phyloP scores from a whole-genome alignment of 64 coral and sea anemone genomes.

The Catalaphyllia jardinei region DNA sequence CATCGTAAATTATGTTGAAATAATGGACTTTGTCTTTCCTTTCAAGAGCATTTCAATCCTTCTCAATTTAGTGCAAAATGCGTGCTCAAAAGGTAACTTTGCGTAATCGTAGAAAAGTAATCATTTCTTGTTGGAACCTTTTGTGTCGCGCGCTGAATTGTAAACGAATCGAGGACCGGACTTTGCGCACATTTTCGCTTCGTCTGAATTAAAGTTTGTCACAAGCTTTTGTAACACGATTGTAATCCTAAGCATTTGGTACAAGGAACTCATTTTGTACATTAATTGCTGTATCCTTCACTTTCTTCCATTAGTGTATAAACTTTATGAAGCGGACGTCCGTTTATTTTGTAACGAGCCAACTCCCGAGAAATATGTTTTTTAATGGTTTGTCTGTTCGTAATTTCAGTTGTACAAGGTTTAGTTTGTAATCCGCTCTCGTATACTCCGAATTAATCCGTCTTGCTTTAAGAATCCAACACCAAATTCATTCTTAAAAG shows the following conservation, averaged over 20 bases:
- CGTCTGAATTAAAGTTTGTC: not conserved
- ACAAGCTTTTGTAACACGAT: constrained; percentile 8
- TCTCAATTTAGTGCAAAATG: not conserved
- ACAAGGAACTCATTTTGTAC: not conserved
- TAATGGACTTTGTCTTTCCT: not conserved
- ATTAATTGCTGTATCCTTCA: not conserved
- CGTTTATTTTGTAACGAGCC: not conserved
- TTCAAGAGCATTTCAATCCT: not conserved
- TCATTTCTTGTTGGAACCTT: not conserved
- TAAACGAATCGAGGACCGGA: too few species aligned
- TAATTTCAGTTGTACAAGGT: not conserved
- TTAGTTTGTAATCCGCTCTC: not conserved
- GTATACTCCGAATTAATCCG: not conserved
- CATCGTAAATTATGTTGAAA: not conserved
- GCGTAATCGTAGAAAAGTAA: not conserved
- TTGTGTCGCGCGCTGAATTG: not conserved
- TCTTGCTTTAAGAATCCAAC: not conserved
- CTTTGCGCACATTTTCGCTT: not conserved
- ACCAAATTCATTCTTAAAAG: not conserved
- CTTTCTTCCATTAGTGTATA: not conserved
- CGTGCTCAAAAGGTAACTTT: not conserved
- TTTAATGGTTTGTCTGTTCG: not conserved
- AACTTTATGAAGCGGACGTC: not conserved
- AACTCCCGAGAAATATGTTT: not conserved
- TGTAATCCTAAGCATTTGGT: not conserved